A percentile compares a stretch with the other conserved stretches of the same genome.
These are phyloP conservation scores for Drosophila guanche DNA, from an alignment of 1,140 invertebrate species.

Conservation along the genomic window DNA sequence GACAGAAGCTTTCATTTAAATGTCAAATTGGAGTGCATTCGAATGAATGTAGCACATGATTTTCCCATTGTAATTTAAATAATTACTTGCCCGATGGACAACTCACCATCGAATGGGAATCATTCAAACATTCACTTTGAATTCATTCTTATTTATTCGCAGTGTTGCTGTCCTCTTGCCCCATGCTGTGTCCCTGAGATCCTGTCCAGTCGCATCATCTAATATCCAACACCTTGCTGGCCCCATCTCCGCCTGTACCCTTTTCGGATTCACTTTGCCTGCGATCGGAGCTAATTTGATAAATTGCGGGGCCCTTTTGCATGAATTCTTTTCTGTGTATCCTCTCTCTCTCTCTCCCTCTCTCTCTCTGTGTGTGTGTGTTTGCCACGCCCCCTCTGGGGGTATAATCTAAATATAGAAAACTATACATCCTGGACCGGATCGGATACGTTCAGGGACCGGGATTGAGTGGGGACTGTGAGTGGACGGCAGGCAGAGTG, in stretches of 20 bases:
- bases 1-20: no score
- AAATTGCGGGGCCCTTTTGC: conserved; percentile 71
- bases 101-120: no score
- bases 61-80: no score
- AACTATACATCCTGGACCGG: conserved; percentile 48
- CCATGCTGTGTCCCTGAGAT: conserved; percentile 27
- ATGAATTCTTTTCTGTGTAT: conserved; percentile 35
- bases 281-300: conserved; percentile 76
- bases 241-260: not conserved
- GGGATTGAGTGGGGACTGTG: not conserved
- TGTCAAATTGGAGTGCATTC: no score
- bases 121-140: no score
- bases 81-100: no score
- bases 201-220: conserved; percentile 22
- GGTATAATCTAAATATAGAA: conserved; percentile 56
- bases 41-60: no score
- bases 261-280: conserved; percentile 25
- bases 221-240: conserved; percentile 48
- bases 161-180: conserved; percentile 15
- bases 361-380: conserved; percentile 18
- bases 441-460: conserved; percentile 10
- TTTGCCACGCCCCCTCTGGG: conserved; percentile 57
- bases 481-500: no score
- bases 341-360: no score
- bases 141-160: no score